Evolutionary conservation across 2,888 invertebrate genomes (phyloP).

Genomic region (Fissipunctia ypsillon): DNA sequence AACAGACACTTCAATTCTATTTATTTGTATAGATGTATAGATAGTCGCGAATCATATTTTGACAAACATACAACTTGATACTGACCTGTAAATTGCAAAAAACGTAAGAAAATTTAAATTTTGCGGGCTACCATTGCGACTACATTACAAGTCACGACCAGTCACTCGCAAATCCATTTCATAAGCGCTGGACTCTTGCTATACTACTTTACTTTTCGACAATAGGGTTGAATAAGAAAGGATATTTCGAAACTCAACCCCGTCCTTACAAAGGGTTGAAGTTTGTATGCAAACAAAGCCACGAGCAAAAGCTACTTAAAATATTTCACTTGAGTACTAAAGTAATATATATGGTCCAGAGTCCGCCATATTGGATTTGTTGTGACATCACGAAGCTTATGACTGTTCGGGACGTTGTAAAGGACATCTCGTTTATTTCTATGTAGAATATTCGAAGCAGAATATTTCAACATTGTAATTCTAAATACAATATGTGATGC

Average conservation of each 20-base stretch:
- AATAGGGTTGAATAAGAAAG: background rate
- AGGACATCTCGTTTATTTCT: conserved; percentile 33
- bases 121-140: too few species aligned
- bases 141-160: too few species aligned
- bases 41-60: too few species aligned
- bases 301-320: conserved; percentile 14
- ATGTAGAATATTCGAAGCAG: conserved; percentile 6
- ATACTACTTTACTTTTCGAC: background rate
- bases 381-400: conserved; percentile 54
- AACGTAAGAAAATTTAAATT: too few species aligned
- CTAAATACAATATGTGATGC: too few species aligned
- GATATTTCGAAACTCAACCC: background rate
- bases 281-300: conserved; percentile 22
- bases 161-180: too few species aligned
- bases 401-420: conserved; percentile 18
- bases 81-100: too few species aligned
- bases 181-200: background rate
- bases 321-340: conserved; percentile 14
- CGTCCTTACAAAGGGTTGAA: conserved; percentile 16
- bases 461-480: background rate
- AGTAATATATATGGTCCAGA: conserved; percentile 12
- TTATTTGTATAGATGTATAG: too few species aligned
- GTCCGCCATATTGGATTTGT: conserved; percentile 50
- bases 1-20: too few species aligned
- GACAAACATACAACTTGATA: too few species aligned